phyloP scores from a whole-genome alignment of 2,888 invertebrate genomes.

The Salpingus planirostris region DNA sequence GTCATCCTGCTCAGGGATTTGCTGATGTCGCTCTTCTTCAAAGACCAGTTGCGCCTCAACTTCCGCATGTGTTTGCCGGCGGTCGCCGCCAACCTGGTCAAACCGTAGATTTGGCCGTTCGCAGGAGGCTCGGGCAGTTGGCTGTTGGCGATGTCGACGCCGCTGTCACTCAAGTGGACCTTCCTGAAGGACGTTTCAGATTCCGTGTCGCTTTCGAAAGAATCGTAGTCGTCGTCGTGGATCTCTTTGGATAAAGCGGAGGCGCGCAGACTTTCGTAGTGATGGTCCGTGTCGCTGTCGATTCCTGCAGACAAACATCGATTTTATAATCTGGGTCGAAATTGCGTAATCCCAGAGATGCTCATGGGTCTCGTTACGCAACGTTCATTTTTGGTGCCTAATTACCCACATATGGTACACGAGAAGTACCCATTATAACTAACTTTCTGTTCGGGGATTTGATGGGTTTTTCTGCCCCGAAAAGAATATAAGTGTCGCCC shows the following conservation, averaged over 20 bases:
- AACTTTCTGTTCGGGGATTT: too few relatives aligned
- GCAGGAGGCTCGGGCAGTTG: constrained; percentile 55
- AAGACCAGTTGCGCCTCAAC: constrained; percentile 53
- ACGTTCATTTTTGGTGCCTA: too few relatives aligned
- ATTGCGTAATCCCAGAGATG: too few relatives aligned
- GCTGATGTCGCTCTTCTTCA: constrained; percentile 49
- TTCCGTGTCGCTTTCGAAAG: constrained; percentile 62
- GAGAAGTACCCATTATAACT: too few relatives aligned
- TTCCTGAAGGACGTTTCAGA: constrained; percentile 41
- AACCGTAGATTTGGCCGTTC: constrained; percentile 46
- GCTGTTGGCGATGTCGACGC: constrained; percentile 45
- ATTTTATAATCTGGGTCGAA: too few relatives aligned
- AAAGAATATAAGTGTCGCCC: too few relatives aligned
- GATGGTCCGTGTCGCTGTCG: constrained; percentile 58
- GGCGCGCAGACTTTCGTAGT: constrained; percentile 56
- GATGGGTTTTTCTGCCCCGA: too few relatives aligned
- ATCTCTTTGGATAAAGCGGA: constrained; percentile 17
- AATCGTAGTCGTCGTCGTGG: constrained; percentile 56
- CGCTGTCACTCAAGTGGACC: constrained; percentile 39
- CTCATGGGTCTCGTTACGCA: too few relatives aligned
- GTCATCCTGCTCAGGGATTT: constrained; percentile 46
- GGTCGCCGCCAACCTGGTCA: constrained; percentile 55
- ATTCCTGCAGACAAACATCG: constrained; percentile 52
- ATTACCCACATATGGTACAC: too few relatives aligned
- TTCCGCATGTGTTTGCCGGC: constrained; percentile 55